Evolutionary conservation across 2,888 invertebrate species (phyloP).

Genomic region (Drosophila bunnanda): DNA sequence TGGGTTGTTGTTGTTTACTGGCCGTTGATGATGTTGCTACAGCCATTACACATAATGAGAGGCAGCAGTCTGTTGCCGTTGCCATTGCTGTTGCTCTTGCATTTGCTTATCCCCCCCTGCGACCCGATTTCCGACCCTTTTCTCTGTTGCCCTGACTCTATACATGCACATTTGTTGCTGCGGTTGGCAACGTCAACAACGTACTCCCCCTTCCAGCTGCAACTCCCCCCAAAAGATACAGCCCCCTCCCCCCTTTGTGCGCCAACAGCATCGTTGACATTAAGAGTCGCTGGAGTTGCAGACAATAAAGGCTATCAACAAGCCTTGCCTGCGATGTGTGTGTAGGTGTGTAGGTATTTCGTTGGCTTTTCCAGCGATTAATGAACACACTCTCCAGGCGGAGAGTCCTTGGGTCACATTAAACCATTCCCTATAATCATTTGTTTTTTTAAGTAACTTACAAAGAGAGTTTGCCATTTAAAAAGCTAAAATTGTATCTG

Average conservation of each 20-base stretch:
- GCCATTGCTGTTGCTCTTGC: conserved; percentile 22
- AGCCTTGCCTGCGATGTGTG: conserved; percentile 28
- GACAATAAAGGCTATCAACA: conserved; percentile 74
- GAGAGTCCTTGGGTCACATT: conserved; percentile 52
- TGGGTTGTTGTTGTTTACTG: conserved; percentile 45
- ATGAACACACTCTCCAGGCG: conserved; percentile 52
- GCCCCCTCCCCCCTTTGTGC: conserved; percentile 5
- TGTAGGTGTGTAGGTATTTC: conserved; percentile 42
- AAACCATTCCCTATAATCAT: conserved; percentile 39
- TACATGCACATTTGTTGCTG: conserved; percentile 73
- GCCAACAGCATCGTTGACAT: conserved; percentile 62
- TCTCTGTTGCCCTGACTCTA: conserved; percentile 39
- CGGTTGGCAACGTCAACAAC: conserved; percentile 70
- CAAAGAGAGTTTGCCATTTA: not conserved
- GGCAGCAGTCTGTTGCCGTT: conserved; percentile 52
- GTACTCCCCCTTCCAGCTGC: not conserved
- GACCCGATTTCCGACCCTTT: not conserved
- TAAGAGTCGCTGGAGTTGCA: conserved; percentile 68
- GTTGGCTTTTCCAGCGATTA: conserved; percentile 48
- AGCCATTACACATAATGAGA: conserved; percentile 78
- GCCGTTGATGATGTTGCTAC: conserved; percentile 52
- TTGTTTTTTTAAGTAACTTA: too few species aligned
- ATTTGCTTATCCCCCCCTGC: conserved; percentile 27
- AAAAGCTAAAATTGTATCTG: not conserved
- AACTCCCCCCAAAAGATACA: not conserved